Evolutionary conservation across 1,140 invertebrate genomes (phyloP).

Genomic region (Vanessa atalanta): DNA sequence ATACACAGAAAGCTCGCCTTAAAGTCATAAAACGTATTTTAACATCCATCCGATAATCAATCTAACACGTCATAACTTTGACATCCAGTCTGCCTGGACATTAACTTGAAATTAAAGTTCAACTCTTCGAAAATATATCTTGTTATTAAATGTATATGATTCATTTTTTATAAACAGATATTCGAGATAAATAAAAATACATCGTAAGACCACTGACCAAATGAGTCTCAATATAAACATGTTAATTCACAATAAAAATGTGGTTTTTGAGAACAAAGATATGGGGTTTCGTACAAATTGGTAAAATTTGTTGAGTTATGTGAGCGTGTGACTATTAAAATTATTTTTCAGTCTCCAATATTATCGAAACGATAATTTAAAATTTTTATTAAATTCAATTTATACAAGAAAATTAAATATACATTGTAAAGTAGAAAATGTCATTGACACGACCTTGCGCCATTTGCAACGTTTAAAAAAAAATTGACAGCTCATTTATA

Average conservation of each 20-base stretch:
- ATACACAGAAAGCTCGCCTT: constrained; percentile 68
- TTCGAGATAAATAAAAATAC: constrained; percentile 53
- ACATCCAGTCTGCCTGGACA: constrained; percentile 71
- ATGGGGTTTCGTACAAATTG: constrained; percentile 71
- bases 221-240: constrained; percentile 77
- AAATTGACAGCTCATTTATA: constrained; percentile 23
- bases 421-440: neutral
- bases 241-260: constrained; percentile 78
- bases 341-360: too few species aligned
- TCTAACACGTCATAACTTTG: constrained; percentile 82
- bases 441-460: constrained; percentile 7
- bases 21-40: constrained; percentile 80
- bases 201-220: constrained; percentile 62
- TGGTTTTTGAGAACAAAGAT: constrained; percentile 54
- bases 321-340: constrained; percentile 7
- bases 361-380: too few species aligned
- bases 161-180: constrained; percentile 25
- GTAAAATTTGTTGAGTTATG: constrained; percentile 39
- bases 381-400: neutral
- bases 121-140: constrained; percentile 39
- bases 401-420: neutral
- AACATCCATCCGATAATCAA: constrained; percentile 82
- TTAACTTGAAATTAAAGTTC: constrained; percentile 48
- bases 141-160: constrained; percentile 32
- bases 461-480: constrained; percentile 12